These are phyloP conservation scores for Ichneumoninae sp. DNA, from an alignment of 2,888 invertebrate genomes.

Conservation along the genomic window DNA sequence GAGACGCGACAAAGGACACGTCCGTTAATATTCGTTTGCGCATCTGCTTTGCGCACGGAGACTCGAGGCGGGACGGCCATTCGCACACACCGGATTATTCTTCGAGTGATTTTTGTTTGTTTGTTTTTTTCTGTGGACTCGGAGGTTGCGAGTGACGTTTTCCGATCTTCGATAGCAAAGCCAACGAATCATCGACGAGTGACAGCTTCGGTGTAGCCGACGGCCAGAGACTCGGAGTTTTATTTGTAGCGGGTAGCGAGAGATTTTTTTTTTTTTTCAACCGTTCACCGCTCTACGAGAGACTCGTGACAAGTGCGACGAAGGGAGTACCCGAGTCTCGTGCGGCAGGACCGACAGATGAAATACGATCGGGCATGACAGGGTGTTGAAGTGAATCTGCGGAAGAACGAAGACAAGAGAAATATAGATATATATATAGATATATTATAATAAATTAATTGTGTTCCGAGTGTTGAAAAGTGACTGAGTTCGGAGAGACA, in stretches of 20 bases:
- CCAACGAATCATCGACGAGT: slow-evolving; percentile 10
- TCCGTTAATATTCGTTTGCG: neutral
- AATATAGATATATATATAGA: neutral
- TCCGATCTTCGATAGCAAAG: neutral
- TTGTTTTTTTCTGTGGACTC: slow-evolving; percentile 22
- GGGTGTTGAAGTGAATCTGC: slow-evolving; percentile 3
- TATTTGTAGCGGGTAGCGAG: neutral
- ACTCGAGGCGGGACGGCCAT: neutral
- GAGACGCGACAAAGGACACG: slow-evolving; percentile 13
- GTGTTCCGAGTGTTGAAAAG: slow-evolving; percentile 76
- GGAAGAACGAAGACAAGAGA: neutral
- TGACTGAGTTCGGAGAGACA: slow-evolving; percentile 77
- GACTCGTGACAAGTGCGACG: slow-evolving; percentile 13
- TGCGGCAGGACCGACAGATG: slow-evolving; percentile 2
- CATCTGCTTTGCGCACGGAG: neutral
- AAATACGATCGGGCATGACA: slow-evolving; percentile 8
- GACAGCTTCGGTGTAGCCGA: slow-evolving; percentile 6
- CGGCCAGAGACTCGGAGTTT: neutral
- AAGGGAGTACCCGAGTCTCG: neutral
- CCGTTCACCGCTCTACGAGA: neutral
- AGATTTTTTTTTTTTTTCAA: neutral
- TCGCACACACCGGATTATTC: slow-evolving; percentile 15
- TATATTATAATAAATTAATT: slow-evolving; percentile 18
- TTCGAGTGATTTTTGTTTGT: slow-evolving; percentile 6
- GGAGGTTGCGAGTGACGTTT: slow-evolving; percentile 8